Conservation (phyloP, 1,140 invertebrate species). For the Megathymus violae region DNA sequence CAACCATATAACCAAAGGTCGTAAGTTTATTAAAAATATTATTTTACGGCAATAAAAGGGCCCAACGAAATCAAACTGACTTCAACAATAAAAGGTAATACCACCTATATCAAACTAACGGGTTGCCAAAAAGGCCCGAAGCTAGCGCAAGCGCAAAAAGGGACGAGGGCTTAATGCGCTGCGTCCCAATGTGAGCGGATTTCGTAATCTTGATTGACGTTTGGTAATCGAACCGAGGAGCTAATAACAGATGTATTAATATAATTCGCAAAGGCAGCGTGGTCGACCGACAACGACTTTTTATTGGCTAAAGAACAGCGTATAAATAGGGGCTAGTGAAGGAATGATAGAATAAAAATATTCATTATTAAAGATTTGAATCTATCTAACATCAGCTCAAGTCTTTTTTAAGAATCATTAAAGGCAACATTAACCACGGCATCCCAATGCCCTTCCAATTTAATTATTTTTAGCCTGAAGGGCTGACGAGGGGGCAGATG, state of each 20-base stretch:
- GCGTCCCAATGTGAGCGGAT: conserved; percentile 17
- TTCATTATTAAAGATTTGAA: no score
- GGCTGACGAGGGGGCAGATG: no score
- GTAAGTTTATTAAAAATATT: no score
- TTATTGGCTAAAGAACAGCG: no score
- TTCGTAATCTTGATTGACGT: conserved; percentile 34
- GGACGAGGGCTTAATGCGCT: conserved; percentile 17
- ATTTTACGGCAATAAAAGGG: not conserved
- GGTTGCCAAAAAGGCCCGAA: conserved; percentile 14
- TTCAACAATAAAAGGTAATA: not conserved
- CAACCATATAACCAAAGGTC: no score
- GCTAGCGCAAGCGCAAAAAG: conserved; percentile 26
- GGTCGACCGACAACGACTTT: conserved; percentile 17
- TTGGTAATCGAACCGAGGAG: conserved; percentile 22
- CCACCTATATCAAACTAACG: conserved; percentile 1
- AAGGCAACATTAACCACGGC: no score
- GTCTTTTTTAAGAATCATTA: no score
- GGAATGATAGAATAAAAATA: no score
- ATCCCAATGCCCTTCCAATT: no score
- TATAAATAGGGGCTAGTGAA: no score
- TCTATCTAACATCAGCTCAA: no score
- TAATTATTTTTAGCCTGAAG: no score
- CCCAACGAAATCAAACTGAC: not conserved
- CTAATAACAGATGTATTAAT: conserved; percentile 20
- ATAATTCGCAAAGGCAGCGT: conserved; percentile 20